Conservation (phyloP, 2,797 vertebrate genomes). For the Coracias cyanogaster region DNA sequence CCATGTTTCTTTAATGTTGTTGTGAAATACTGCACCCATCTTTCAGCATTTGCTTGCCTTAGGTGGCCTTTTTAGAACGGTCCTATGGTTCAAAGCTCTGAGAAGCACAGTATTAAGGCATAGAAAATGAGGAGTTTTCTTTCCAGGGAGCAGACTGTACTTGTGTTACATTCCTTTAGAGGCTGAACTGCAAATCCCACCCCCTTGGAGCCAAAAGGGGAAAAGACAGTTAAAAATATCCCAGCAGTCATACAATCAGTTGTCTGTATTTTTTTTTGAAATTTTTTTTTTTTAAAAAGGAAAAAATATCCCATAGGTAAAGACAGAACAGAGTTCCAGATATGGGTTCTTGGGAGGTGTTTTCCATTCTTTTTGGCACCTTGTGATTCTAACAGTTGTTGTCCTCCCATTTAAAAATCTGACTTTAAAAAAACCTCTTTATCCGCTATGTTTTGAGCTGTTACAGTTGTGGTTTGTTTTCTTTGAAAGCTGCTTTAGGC, state of each 20-base stretch:
- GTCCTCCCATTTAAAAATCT: slow-evolving; percentile 45
- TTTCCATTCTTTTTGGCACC: slow-evolving; percentile 65
- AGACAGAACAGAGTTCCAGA: slow-evolving; percentile 53
- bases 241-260: slow-evolving; percentile 77
- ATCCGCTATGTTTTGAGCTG: slow-evolving; percentile 13
- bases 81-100: slow-evolving; percentile 41
- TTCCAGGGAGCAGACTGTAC: slow-evolving; percentile 17
- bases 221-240: slow-evolving; percentile 38
- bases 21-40: slow-evolving; percentile 44
- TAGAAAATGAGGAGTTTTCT: slow-evolving; percentile 42
- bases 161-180: slow-evolving; percentile 54
- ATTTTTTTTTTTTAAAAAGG: not conserved
- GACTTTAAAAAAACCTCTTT: slow-evolving; percentile 48
- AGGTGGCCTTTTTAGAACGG: slow-evolving; percentile 17
- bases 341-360: slow-evolving; percentile 7
- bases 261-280: slow-evolving; percentile 69
- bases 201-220: slow-evolving; percentile 36
- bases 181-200: slow-evolving; percentile 38
- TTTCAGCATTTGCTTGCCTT: slow-evolving; percentile 25
- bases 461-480: slow-evolving; percentile 32
- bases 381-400: slow-evolving; percentile 19
- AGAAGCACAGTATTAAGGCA: slow-evolving; percentile 61
- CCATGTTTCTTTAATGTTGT: slow-evolving; percentile 48
- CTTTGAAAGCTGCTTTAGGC: slow-evolving; percentile 24
- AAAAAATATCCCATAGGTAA: slow-evolving; percentile 5